Evolutionary conservation across 1,140 invertebrate species (phyloP).

Genomic region (Holcopasites calliopsidis): DNA sequence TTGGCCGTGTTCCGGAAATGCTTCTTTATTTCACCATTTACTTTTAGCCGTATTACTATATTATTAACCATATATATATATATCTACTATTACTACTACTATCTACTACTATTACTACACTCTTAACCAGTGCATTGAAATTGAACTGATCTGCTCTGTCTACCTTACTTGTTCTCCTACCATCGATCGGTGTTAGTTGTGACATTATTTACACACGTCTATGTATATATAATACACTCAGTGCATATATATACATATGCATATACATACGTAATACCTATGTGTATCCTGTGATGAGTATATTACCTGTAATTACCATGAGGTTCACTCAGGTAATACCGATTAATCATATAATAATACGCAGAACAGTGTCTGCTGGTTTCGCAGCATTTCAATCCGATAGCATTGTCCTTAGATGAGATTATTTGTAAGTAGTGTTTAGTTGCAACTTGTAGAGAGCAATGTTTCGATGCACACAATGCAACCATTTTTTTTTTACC

Average conservation of each 20-base stretch:
- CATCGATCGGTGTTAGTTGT: conserved; percentile 71
- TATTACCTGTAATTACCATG: background rate
- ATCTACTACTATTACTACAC: conserved; percentile 47
- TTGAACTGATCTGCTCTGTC: conserved; percentile 73
- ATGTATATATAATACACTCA: conserved; percentile 22
- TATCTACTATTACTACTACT: background rate
- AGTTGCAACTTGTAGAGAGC: conserved; percentile 64
- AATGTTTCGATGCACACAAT: conserved; percentile 59
- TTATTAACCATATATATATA: conserved; percentile 50
- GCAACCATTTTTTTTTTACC: conserved; percentile 32
- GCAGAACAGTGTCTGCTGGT: conserved; percentile 60
- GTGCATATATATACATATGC: conserved; percentile 32
- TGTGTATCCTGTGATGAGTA: conserved; percentile 25
- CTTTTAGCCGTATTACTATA: conserved; percentile 60
- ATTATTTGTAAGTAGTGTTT: conserved; percentile 62
- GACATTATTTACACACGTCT: conserved; percentile 32
- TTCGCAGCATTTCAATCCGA: conserved; percentile 31
- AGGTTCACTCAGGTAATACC: too few relatives aligned
- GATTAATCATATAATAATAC: conserved; percentile 32
- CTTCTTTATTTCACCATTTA: conserved; percentile 70
- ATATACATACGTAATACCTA: conserved; percentile 40
- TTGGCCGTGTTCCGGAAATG: conserved; percentile 77
- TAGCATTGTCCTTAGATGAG: conserved; percentile 56
- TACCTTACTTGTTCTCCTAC: conserved; percentile 73
- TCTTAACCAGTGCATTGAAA: conserved; percentile 70